These are phyloP conservation scores for Leptarthrus brevirostris DNA, from an alignment of 2,888 invertebrate species.

Conservation along the genomic window DNA sequence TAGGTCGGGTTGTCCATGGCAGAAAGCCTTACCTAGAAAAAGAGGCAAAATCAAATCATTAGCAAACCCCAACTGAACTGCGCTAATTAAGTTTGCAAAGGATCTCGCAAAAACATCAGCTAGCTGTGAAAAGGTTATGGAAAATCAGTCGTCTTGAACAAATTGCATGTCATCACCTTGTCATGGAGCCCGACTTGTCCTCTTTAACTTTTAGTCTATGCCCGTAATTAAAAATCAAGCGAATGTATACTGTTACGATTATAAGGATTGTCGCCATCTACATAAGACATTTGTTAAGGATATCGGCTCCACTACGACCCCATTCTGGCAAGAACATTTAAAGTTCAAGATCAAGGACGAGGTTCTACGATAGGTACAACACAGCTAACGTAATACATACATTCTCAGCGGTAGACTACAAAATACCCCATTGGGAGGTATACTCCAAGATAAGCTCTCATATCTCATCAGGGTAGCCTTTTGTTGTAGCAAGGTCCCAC, in stretches of 20 bases:
- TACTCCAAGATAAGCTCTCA: constrained; percentile 3
- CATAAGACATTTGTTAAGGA: neutral
- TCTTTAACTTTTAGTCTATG: neutral
- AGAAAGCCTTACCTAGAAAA: neutral
- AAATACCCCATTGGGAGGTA: constrained; percentile 4
- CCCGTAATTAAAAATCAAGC: neutral
- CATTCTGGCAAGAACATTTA: too few species aligned
- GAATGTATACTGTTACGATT: neutral
- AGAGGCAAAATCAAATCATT: neutral
- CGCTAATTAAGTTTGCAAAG: constrained; percentile 23
- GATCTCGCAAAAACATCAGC: neutral
- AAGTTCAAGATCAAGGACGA: constrained; percentile 47
- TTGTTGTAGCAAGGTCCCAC: neutral
- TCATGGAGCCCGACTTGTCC: constrained; percentile 4
- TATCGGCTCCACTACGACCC: neutral
- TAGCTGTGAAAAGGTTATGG: neutral
- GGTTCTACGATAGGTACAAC: neutral
- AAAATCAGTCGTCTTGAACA: neutral
- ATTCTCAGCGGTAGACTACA: neutral
- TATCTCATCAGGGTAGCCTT: neutral
- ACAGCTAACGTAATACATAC: neutral
- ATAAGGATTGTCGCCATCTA: too few species aligned
- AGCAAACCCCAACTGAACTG: neutral
- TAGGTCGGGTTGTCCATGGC: neutral
- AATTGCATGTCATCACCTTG: constrained; percentile 27